Conservation (phyloP, 64 coral and sea anemone species). For the Stichodactyla mertensii region DNA sequence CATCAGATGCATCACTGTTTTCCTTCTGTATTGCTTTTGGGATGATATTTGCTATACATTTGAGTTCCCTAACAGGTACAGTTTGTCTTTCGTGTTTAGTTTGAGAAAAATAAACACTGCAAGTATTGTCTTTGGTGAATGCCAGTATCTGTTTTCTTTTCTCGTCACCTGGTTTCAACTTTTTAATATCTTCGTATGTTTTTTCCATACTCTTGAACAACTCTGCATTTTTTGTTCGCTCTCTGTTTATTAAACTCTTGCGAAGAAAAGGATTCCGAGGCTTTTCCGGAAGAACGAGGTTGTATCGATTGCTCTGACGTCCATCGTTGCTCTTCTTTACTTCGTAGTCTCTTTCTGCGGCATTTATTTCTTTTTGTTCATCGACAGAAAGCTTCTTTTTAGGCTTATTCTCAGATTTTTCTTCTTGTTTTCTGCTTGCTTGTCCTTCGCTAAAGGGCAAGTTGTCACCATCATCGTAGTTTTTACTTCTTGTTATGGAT, state of each 20-base stretch:
- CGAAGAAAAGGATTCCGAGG: not conserved
- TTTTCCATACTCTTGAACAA: not conserved
- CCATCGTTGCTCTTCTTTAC: not conserved
- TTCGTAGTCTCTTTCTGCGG: not conserved
- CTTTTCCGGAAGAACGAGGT: conserved; percentile 1
- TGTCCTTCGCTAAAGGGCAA: not conserved
- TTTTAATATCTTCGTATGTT: not conserved
- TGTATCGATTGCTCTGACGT: not conserved
- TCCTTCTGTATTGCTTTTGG: not conserved
- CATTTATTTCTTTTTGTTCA: not conserved
- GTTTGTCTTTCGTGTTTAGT: not conserved
- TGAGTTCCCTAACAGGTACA: not conserved
- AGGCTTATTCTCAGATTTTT: too few relatives aligned
- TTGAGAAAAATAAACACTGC: not conserved
- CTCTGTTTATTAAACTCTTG: not conserved
- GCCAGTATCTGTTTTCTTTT: not conserved
- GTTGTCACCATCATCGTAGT: not conserved
- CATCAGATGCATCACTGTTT: not conserved
- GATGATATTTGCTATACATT: not conserved
- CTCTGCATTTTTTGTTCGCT: not conserved
- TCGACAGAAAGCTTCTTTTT: not conserved
- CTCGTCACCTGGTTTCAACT: not conserved
- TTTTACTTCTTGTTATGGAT: not conserved
- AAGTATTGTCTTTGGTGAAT: not conserved
- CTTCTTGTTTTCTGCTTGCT: not conserved